Percentiles rank a stretch among this genome's conserved stretches.
Evolutionary conservation across 2,113 vertebrate genomes (phyloP).

Genomic region (Caracal caracal): DNA sequence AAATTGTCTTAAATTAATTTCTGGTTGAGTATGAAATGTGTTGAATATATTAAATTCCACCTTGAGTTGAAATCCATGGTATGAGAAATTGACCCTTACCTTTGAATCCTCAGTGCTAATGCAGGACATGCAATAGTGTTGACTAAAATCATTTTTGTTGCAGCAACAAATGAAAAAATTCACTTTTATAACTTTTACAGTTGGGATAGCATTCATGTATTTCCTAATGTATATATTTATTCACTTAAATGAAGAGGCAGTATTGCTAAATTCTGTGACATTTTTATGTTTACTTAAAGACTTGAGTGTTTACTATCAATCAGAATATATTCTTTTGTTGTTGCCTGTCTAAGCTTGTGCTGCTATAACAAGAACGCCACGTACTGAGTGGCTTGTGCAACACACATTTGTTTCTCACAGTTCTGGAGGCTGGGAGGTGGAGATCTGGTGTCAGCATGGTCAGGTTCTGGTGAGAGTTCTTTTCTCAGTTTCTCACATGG

Average conservation of each 20-base stretch:
- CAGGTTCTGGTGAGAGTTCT: neutral
- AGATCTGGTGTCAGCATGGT: neutral
- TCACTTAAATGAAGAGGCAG: neutral
- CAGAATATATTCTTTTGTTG: neutral
- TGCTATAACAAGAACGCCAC: neutral
- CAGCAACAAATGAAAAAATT: neutral
- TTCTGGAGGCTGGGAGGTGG: neutral
- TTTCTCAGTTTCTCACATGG: neutral
- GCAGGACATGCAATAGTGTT: neutral
- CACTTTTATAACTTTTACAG: neutral
- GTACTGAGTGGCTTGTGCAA: neutral
- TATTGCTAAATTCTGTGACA: neutral
- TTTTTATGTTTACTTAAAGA: neutral
- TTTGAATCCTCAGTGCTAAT: neutral
- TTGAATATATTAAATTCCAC: neutral
- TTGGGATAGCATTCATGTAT: neutral
- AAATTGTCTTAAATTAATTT: slow-evolving; percentile 4
- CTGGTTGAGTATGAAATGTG: neutral
- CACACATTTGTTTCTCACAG: neutral
- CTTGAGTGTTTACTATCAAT: neutral
- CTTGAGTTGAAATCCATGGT: neutral
- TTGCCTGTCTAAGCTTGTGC: neutral
- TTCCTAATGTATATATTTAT: neutral
- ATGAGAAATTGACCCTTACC: neutral
- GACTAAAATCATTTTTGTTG: neutral